Percentiles rank a stretch among this genome's conserved stretches.
These are phyloP conservation scores for Crotophaga sulcirostris DNA, from an alignment of 2,113 vertebrate species.

Conservation along the genomic window DNA sequence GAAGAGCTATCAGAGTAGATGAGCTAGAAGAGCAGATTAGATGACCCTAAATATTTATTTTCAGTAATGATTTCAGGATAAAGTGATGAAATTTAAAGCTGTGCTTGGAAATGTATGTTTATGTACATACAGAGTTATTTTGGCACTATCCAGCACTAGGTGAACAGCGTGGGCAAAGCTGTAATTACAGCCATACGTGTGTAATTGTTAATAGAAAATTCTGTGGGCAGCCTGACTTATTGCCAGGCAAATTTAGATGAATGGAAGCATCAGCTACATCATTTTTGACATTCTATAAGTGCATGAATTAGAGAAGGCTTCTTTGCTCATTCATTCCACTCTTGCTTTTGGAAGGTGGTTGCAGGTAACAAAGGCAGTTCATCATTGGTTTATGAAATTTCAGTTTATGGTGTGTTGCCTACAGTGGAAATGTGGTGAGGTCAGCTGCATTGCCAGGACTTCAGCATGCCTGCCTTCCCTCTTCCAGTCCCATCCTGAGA, in stretches of 20 bases:
- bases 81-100: not conserved
- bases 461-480: not conserved
- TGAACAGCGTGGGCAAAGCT: slow-evolving; percentile 35
- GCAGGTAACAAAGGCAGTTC: not conserved
- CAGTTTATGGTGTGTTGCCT: not conserved
- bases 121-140: not conserved
- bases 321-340: not conserved
- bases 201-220: slow-evolving; percentile 31
- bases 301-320: not conserved
- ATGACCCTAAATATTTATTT: not conserved
- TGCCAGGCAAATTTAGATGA: slow-evolving; percentile 29
- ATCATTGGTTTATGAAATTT: fast-evolving
- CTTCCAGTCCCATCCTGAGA: not conserved
- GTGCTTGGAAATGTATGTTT: not conserved
- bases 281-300: not conserved
- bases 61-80: not conserved
- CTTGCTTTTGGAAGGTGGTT: not conserved
- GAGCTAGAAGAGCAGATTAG: not conserved
- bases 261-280: not conserved
- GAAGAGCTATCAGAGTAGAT: not conserved
- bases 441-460: not conserved
- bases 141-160: not conserved
- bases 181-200: not conserved
- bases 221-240: slow-evolving; percentile 42
- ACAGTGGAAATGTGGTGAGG: not conserved